Base-by-base conservation (phyloP, 2,888 invertebrate species). In the Cabera pusaria region DNA sequence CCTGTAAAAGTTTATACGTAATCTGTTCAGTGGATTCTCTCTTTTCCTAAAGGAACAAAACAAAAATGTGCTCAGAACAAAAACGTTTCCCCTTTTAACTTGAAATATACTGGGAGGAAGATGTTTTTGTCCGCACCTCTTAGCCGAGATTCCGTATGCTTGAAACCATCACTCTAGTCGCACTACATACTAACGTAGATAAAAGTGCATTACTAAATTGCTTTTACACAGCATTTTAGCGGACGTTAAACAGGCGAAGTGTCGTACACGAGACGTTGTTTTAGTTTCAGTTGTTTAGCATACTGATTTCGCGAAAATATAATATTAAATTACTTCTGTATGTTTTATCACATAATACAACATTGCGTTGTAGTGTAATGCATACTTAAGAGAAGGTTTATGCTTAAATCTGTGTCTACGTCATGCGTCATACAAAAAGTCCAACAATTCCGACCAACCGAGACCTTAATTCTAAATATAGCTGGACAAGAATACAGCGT, bases 161-260 rank as follows among this genome's bases (percentile, higher is more conserved):
- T 43, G 42, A 49, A 53, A 52, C 49, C 52, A 52, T 52, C 51
- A 52, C 49, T 54, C 49, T 44, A 47, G 45, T 16, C 33, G 11
- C 18, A 40, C 45, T 45, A 43, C 49, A 49, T 23, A 43, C 48
- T 45, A 49, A 51, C 48, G 48, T 51, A 64, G 60, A 71, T 70
- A 72, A 75, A 79, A 80, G 66, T 77, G 76, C 77, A 82, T 82
- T 83, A 80, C 71, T 56, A 71, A 79, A 80, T 81, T 78, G 75
- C 75, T 74, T 70, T 66, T 61, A 67, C 73, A 69, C 64, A 56
- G 63, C 61, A 60, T 69, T 73, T 70, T 69, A 59, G 64, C 47
- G 48, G 44, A 52, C 52, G 38, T 54, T 64, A 62, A 70, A 65
- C 68, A 67, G 67, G 65, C 59, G 53, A 59, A 72, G 63, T 65